Base-by-base conservation (phyloP, 2,888 invertebrate species). In the Scaptomyza caliginosa region DNA sequence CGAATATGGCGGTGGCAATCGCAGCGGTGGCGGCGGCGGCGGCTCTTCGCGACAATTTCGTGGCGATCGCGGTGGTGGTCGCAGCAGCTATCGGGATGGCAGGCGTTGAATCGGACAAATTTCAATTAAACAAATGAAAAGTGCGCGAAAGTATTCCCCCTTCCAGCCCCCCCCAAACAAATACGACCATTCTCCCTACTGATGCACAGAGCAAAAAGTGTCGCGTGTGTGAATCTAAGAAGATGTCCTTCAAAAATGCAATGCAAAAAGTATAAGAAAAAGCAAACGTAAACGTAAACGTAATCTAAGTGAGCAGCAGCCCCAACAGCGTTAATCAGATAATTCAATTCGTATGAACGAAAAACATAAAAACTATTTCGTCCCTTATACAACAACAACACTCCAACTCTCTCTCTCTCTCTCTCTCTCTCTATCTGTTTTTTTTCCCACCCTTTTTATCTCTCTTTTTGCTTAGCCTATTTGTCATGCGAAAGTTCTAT, bases 21-120 rank as follows among this genome's bases (percentile, higher is more conserved):
- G 86, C 23, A 83, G 80, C 45, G 46, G 45, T 19, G 45, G 45
- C 28, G 84, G 79, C 45, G 46, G 45, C 24, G 24, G 26, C 28
- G 85, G 79, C 64, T 76, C 72, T 30, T 91, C 86, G 77, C 83
- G 93, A 77, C 92, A 92, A 77, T 92, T 92, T 78, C 92, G 92
- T 77, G 88, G 85, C 23, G 90, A 91, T 42, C 87, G 89, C 34
- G 67, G 71, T 39, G 77, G 77, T 36, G 77, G 77, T n/a, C 78
- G 81, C 38, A 74, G 83, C 38, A 80, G 60, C 74, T 80, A 84
- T 78, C 85, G 80, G 66, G 85, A 81, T 67, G 67, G 40, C 66
- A 67, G 82, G 57, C 80, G 82, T 68, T 85, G 57, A 76, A 59
- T 7, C 32, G 13, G 11, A 32, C n/a, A n/a, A 32, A 26, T 26